Evolutionary conservation across 2,797 vertebrate genomes (phyloP), one percentile per base, ranked within the genome.

Genomic region (Mycteria americana): DNA sequence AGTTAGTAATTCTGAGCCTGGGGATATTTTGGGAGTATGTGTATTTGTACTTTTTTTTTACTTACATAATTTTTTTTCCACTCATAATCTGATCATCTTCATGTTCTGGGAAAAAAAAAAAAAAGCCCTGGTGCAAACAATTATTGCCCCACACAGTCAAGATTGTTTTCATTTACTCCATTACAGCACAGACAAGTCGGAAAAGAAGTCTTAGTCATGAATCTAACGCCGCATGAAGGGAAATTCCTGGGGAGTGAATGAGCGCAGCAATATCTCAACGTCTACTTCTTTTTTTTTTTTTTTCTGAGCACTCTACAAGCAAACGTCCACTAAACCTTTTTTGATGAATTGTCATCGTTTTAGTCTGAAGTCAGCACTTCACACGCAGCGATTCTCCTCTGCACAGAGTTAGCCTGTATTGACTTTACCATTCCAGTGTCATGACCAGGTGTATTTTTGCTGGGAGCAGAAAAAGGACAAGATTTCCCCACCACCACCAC

Each of bases 231-330:
- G 8, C 67, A 59, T 45, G 51, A 93, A 80, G 80, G 88, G 93
- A 95, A 96, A 95, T 95, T 95, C 93, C 85, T 68, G 56, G 39
- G 54, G 33, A 86, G 54, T 94, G 88, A 95, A 91, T 62, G 78
- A 95, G 43, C 7, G 3, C 35, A 62, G 81, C 54, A 76, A 37
- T 41, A 86, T 73, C 62, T 88, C 41, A 39, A 27, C 1, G 1
- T 39, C 21, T 77, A 10, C 27, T 4, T 8, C 25, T 31, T 33
- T 30, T 17, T 75, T 39, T 17, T 75, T 39, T 18, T 56, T 51
- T 68, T 5, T 2, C 28, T 76, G 48, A 80, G 24, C 6, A 10
- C 15, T 72, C 9, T 59, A 59, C 39, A 41, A 78, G 45, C 57
- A 74, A 88, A 56, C 0, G 1, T 76, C 85, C 6, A 8, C 63